phyloP scores from a whole-genome alignment of 2,888 invertebrate genomes.

The Sisyra terminalis region DNA sequence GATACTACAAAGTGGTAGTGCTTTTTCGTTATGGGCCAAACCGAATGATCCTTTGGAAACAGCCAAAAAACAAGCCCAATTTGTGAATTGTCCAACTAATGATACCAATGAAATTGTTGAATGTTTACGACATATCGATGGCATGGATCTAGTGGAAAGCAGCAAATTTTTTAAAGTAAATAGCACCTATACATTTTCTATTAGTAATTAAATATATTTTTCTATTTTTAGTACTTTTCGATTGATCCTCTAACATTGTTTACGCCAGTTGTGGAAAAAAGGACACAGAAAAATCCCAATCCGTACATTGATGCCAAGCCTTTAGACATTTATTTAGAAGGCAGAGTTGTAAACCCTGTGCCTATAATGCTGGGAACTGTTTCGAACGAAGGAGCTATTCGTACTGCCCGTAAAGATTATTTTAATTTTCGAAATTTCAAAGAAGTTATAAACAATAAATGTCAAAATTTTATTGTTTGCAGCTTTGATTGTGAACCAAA shows the following conservation, averaged over 20 bases:
- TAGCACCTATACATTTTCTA: neutral
- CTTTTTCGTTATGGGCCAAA: conserved; percentile 23
- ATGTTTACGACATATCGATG: conserved; percentile 26
- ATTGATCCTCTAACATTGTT: conserved; percentile 31
- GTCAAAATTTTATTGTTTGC: too few species aligned
- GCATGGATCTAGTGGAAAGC: conserved; percentile 22
- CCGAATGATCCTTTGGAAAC: conserved; percentile 20
- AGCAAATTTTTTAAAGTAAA: conserved; percentile 29
- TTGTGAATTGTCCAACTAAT: conserved; percentile 23
- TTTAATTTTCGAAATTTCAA: too few species aligned
- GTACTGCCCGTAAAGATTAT: conserved; percentile 27
- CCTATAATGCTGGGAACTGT: conserved; percentile 32
- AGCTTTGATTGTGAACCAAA: too few species aligned
- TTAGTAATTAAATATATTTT: too few species aligned
- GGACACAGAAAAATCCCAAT: conserved; percentile 19
- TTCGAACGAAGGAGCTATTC: conserved; percentile 31
- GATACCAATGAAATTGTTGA: conserved; percentile 22
- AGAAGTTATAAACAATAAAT: too few species aligned
- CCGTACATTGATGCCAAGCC: conserved; percentile 31
- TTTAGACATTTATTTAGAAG: conserved; percentile 21
- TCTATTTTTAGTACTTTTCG: conserved; percentile 25
- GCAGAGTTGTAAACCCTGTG: conserved; percentile 23
- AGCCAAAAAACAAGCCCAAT: conserved; percentile 24
- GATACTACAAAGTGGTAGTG: conserved; percentile 31
- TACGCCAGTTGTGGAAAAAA: conserved; percentile 27